Evolutionary conservation across 1,140 invertebrate genomes (phyloP).

Genomic region (Apis florea): DNA sequence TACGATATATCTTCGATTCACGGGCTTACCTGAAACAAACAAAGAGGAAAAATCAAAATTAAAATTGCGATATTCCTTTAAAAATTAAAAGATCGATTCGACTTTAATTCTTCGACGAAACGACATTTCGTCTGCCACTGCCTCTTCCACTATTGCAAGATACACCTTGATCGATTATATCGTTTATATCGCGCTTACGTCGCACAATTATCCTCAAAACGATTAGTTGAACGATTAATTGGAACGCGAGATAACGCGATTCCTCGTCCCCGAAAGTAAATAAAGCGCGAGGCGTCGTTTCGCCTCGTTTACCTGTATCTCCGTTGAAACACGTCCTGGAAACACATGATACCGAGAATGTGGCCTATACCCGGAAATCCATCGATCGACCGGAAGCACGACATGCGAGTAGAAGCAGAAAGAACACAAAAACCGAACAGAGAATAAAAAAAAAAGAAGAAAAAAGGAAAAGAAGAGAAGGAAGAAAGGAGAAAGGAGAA

Average conservation of each 20-base stretch:
- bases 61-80: no score
- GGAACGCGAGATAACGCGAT: background rate
- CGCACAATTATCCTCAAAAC: no score
- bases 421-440: background rate
- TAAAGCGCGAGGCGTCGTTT: background rate
- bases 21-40: no score
- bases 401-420: background rate
- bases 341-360: slow-evolving; percentile 20
- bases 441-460: background rate
- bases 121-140: no score
- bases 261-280: background rate
- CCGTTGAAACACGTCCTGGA: slow-evolving; percentile 24
- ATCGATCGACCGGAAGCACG: background rate
- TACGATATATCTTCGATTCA: no score
- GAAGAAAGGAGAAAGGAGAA: background rate
- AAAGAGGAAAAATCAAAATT: no score
- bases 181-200: no score
- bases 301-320: slow-evolving; percentile 33
- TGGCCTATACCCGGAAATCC: slow-evolving; percentile 14
- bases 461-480: background rate
- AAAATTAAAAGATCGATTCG: no score
- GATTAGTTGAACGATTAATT: background rate
- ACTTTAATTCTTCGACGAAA: no score
- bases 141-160: no score
- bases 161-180: no score